phyloP scores from a whole-genome alignment of 2,113 vertebrate species.

The Takifugu bimaculatus region DNA sequence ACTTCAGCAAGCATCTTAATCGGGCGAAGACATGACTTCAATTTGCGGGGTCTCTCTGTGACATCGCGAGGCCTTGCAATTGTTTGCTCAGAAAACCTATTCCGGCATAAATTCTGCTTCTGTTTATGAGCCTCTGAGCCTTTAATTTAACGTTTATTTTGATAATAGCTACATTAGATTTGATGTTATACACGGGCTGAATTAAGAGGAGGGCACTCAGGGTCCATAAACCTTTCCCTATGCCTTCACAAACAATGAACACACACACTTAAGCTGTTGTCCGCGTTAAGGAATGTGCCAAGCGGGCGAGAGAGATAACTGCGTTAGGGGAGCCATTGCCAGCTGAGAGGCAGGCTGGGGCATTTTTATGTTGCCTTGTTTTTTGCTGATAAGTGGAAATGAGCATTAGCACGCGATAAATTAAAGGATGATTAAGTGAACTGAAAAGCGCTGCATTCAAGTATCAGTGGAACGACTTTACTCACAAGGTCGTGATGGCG shows the following conservation, averaged over 20 bases:
- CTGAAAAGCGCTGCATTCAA: conserved; percentile 45
- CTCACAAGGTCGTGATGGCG: conserved; percentile 28
- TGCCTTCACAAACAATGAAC: conserved; percentile 23
- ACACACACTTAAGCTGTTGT: conserved; percentile 39
- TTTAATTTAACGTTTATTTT: no score
- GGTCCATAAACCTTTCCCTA: conserved; percentile 16
- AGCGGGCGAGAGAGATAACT: conserved; percentile 32
- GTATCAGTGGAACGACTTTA: conserved; percentile 30
- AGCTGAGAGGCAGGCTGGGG: conserved; percentile 21
- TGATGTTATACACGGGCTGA: conserved; percentile 6
- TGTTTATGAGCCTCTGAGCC: conserved; percentile 1
- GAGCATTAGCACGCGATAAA: conserved; percentile 32
- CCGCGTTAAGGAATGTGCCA: conserved; percentile 20
- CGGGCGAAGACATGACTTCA: conserved; percentile 22
- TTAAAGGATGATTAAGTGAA: conserved; percentile 35
- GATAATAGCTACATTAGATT: conserved; percentile 9
- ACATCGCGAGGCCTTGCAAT: conserved; percentile 9
- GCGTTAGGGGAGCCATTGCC: conserved; percentile 24
- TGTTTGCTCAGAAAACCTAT: conserved; percentile 9
- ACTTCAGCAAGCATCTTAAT: conserved; percentile 29
- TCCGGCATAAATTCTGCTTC: conserved; percentile 16
- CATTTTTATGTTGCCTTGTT: conserved; percentile 3
- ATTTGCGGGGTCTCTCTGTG: conserved; percentile 35
- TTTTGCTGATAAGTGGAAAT: conserved; percentile 29
- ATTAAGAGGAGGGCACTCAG: conserved; percentile 6